Evolutionary conservation across 2,797 vertebrate genomes (phyloP), one percentile per base, ranked within the genome.

Genomic region (Rhabdomys pumilio): DNA sequence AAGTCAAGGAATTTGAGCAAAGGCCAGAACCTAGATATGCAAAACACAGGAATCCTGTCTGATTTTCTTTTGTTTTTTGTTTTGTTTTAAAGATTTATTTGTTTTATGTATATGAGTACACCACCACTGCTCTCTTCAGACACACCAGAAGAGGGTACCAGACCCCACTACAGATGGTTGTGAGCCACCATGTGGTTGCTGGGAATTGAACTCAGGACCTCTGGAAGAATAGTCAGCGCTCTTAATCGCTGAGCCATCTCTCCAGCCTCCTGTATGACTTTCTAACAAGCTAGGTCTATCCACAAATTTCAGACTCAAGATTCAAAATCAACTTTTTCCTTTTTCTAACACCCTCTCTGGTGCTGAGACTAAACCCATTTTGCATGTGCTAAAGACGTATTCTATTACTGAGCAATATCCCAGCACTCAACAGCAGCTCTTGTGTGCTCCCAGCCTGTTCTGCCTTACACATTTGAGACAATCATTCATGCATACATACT

Each of bases 1-100:
- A 92, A 95, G 20, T 59, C 13, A n/a, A 87, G 34, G 73, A 83
- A 93, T 86, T 26, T 31, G 15, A 80, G 86, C 29, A 84, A 88
- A 90, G 41, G 67, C 76, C 77, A 90, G 63, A 80, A 75, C 77
- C 20, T 31, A 76, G 38, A 90, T 44, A 59, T 2, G 9, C 22
- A 69, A 67, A 90, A 94, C 75, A 86, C 5, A 83, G 15, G 81
- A 83, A 79, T n/a, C 24, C 38, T 65, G n/a, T n/a, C 89, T 59
- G 14, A 89, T 53, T 47, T 89, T 86, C 59, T 53, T 47, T 47
- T 47, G 47, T 47, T 7, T 47, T 47, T 47, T 47, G 44, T 47
- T 47, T 47, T 47, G 47, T 47, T 47, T 47, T 47, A 47, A 47
- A 47, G 47, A 47, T 6, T 47, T 47, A 47, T 47, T 47, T 47